Base-by-base conservation (phyloP, 2,113 vertebrate genomes). In the Castor canadensis region DNA sequence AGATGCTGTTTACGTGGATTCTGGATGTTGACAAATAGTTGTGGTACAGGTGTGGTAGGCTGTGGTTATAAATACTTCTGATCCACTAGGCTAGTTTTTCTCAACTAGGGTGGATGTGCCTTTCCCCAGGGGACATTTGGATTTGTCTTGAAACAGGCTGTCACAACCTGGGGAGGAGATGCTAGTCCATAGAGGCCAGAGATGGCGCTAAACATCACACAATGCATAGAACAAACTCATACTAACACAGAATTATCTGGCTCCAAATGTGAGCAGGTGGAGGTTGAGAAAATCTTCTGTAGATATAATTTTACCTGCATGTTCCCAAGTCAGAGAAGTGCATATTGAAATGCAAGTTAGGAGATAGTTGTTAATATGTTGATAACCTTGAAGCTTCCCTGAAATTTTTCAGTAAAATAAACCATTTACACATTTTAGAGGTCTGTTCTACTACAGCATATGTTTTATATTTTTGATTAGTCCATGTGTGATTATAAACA, bases 401-500 rank as follows among this genome's bases (percentile, higher is more conserved):
- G 22, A 67, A 64, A 45, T 28, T 9, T 80, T 73, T 87, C 35
- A 81, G 30, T 60, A 69, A 89, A 85, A 73, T 24, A 79, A 92
- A 80, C 85, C 43, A 81, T 56, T 84, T 73, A 84, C 10, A 86
- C 66, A 82, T 58, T 30, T 60, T 72, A 35, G 49, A 85, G 40
- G 6, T 73, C 47, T 93, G 8, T 76, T 93, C 43, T 86, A 58
- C 32, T 54, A 66, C 11, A 75, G 40, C 60, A 64, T 92, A 89
- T 73, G 62, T 86, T 95, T 56, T 77, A 32, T 76, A 82, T 95
- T 71, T 38, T 43, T 67, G 76, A 87, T 93, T 69, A 90, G 66
- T 45, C 26, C 28, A 75, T 71, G 35, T 87, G 75, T 96, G 24
- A 90, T 95, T 82, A 16, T 76, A 96, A 95, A 93, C 66, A 95